Percentiles rank a stretch among this genome's conserved stretches.
These are phyloP conservation scores for Atethmia centrago DNA, from an alignment of 2,888 invertebrate species.

Conservation along the genomic window DNA sequence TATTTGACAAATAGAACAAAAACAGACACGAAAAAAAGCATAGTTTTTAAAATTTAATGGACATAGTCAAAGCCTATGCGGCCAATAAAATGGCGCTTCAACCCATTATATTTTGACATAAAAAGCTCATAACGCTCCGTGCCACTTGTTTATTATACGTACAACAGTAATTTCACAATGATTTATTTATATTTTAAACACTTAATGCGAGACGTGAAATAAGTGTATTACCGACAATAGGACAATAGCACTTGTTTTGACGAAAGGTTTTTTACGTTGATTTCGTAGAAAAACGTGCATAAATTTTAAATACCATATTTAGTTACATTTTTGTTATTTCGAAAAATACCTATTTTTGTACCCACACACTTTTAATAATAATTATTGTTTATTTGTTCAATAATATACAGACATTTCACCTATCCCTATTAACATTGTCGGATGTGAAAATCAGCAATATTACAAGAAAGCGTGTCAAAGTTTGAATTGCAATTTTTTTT, in stretches of 20 bases:
- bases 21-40: not conserved
- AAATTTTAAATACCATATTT: not conserved
- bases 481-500: no score
- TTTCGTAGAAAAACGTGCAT: not conserved
- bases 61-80: constrained; percentile 12
- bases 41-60: constrained; percentile 3
- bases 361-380: no score
- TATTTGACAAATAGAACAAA: not conserved
- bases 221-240: not conserved
- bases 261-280: not conserved
- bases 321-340: no score
- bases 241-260: not conserved
- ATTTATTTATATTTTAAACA: constrained; percentile 43
- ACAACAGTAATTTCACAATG: constrained; percentile 27
- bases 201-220: not conserved
- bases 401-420: no score
- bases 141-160: constrained; percentile 27
- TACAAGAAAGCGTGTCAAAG: no score
- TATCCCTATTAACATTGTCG: no score
- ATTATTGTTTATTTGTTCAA: no score
- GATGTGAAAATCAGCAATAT: no score
- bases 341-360: no score
- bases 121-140: constrained; percentile 27
- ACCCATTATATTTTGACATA: constrained; percentile 29
- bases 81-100: constrained; percentile 31